These are phyloP conservation scores for Saccostrea echinata DNA, from an alignment of 1,140 invertebrate genomes.

Conservation along the genomic window DNA sequence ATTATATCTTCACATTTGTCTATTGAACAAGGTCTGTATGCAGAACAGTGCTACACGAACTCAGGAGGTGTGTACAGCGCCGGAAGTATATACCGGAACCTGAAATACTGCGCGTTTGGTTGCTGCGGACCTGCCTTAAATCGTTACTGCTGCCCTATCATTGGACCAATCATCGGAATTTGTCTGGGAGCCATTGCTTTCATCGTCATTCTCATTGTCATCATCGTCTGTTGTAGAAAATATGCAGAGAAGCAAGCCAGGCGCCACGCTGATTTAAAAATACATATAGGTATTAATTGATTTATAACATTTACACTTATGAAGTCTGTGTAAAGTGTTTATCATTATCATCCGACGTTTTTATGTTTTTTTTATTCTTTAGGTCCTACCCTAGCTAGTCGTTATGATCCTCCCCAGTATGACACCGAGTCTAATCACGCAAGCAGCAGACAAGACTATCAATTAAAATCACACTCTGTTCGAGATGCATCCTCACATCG, in stretches of 20 bases:
- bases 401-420: neutral
- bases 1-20: neutral
- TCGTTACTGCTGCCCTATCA: constrained; percentile 4
- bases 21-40: neutral
- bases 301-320: too few relatives aligned
- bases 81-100: constrained; percentile 19
- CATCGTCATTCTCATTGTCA: constrained; percentile 33
- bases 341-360: too few relatives aligned
- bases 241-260: neutral
- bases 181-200: constrained; percentile 9
- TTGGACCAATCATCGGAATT: constrained; percentile 22
- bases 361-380: neutral
- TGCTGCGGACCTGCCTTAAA: constrained; percentile 23
- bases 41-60: constrained; percentile 20
- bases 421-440: neutral
- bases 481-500: neutral
- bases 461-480: neutral
- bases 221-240: constrained; percentile 27
- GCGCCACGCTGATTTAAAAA: neutral
- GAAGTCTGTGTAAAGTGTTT: too few relatives aligned
- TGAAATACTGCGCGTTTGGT: constrained; percentile 30
- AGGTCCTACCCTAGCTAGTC: neutral
- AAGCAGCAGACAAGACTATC: constrained; percentile 4
- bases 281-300: neutral
- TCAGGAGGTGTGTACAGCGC: neutral